phyloP scores from a whole-genome alignment of 2,888 invertebrate species.

The Folsomia candida region DNA sequence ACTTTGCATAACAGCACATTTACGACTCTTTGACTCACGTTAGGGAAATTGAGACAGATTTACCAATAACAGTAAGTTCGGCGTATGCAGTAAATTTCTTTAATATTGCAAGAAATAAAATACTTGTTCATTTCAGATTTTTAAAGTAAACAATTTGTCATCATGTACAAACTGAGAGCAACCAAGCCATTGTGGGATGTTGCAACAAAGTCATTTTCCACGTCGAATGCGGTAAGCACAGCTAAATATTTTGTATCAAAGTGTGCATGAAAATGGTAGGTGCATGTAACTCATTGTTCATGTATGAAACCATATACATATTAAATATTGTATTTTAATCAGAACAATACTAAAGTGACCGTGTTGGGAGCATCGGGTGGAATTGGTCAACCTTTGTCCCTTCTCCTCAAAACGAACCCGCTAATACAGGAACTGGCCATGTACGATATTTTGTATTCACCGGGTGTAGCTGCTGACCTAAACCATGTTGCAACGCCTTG shows the following conservation, averaged over 20 bases:
- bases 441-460: slow-evolving; percentile 62
- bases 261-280: too few relatives aligned
- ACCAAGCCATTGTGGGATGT: not conserved
- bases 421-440: slow-evolving; percentile 58
- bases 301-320: not conserved
- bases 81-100: too few relatives aligned
- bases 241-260: too few relatives aligned
- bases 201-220: not conserved
- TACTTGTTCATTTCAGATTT: too few relatives aligned
- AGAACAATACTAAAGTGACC: slow-evolving; percentile 57
- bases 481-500: slow-evolving; percentile 60
- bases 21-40: too few relatives aligned
- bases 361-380: slow-evolving; percentile 63
- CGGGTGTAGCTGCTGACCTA: slow-evolving; percentile 63
- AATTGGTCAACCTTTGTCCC: slow-evolving; percentile 62
- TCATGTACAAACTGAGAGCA: not conserved
- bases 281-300: too few relatives aligned
- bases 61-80: too few relatives aligned
- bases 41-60: too few relatives aligned
- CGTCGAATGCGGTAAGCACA: not conserved
- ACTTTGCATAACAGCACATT: too few relatives aligned
- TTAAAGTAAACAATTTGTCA: too few relatives aligned
- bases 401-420: slow-evolving; percentile 60
- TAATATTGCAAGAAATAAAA: too few relatives aligned
- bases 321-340: not conserved